These are phyloP conservation scores for Coelopa pilipes DNA, from an alignment of 2,888 invertebrate genomes.

Conservation along the genomic window DNA sequence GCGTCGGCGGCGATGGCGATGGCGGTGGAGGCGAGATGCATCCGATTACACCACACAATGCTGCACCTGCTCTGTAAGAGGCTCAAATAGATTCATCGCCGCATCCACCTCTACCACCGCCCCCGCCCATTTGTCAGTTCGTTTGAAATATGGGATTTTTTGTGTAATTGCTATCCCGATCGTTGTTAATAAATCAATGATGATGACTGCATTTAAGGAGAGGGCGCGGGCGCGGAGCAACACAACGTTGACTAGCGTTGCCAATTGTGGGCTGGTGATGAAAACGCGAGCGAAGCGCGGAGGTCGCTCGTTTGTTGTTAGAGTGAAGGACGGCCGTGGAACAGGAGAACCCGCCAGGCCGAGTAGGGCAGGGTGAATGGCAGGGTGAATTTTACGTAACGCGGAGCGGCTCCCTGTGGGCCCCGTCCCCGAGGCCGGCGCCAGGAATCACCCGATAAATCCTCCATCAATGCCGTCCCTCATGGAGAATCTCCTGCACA, in stretches of 20 bases:
- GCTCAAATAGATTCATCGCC: neutral
- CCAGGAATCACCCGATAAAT: neutral
- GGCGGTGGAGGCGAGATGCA: neutral
- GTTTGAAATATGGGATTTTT: constrained; percentile 12
- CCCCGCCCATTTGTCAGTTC: constrained; percentile 12
- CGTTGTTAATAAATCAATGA: constrained; percentile 17
- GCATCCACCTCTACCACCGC: neutral
- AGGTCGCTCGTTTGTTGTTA: neutral
- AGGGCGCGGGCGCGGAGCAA: neutral
- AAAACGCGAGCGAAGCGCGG: neutral
- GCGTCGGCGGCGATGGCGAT: no score
- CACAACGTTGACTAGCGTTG: no score
- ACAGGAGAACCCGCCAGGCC: no score
- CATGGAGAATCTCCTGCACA: neutral
- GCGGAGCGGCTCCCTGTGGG: neutral
- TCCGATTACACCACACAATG: neutral
- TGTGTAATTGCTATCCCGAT: constrained; percentile 12
- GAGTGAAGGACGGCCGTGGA: no score
- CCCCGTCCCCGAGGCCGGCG: neutral
- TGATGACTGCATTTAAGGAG: neutral
- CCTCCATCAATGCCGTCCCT: constrained; percentile 10
- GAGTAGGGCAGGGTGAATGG: no score
- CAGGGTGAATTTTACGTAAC: neutral
- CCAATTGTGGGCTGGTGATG: neutral
- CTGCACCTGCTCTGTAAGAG: neutral